Evolutionary conservation across 30 jellyfish, hydroid and myxozoan species (phyloP).

Genomic region (Chrysaora quinquecirrha): DNA sequence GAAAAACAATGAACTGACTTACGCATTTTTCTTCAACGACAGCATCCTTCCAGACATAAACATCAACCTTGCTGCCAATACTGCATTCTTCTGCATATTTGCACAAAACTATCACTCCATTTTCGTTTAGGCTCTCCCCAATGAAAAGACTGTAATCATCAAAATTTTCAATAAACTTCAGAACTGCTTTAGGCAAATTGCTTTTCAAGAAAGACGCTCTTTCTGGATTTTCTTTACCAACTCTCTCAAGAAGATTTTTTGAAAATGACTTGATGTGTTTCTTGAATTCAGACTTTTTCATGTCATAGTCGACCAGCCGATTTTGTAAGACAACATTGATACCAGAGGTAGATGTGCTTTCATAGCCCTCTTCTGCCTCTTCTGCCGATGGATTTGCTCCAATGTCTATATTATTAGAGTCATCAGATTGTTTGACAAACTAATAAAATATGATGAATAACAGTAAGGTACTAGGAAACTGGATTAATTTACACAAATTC

Average conservation of each 20-base stretch:
- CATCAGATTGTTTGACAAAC: slow-evolving; percentile 22
- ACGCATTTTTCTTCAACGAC: slow-evolving; percentile 53
- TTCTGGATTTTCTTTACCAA: slow-evolving; percentile 5
- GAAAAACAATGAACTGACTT: too few species aligned
- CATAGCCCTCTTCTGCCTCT: slow-evolving; percentile 40
- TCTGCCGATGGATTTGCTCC: slow-evolving; percentile 74
- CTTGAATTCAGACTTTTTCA: slow-evolving; percentile 31
- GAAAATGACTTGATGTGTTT: slow-evolving; percentile 31
- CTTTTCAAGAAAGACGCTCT: slow-evolving; percentile 46
- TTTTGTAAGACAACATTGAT: slow-evolving; percentile 29
- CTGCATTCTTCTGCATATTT: slow-evolving; percentile 24
- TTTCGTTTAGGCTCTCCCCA: slow-evolving; percentile 47
- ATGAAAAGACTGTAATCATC: slow-evolving; percentile 8
- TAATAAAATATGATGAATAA: too few species aligned
- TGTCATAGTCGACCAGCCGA: slow-evolving; percentile 21
- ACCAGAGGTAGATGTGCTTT: slow-evolving; percentile 19
- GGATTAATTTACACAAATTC: too few species aligned
- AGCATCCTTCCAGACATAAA: slow-evolving; percentile 52
- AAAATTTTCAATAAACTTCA: slow-evolving; percentile 13
- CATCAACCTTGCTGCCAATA: slow-evolving; percentile 40
- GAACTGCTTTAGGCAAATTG: slow-evolving; percentile 11
- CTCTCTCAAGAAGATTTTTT: slow-evolving; percentile 18
- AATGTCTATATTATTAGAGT: slow-evolving; percentile 22
- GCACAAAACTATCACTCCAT: slow-evolving; percentile 33
- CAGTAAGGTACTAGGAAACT: too few species aligned